phyloP scores from a whole-genome alignment of 2,888 invertebrate genomes.

The Pasiphila rectangulata region DNA sequence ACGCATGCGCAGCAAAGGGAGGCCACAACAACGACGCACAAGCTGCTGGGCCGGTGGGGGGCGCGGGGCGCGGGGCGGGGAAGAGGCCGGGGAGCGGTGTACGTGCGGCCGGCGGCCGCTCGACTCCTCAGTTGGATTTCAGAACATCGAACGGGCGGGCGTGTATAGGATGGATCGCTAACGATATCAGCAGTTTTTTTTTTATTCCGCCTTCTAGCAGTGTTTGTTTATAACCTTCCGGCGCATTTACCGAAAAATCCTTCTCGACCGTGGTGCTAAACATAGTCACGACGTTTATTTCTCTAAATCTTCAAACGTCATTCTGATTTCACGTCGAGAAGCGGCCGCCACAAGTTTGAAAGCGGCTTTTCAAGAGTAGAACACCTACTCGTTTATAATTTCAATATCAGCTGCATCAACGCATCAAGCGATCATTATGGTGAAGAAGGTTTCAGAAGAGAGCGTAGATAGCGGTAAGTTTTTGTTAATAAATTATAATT shows the following conservation, averaged over 20 bases:
- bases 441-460: conserved; percentile 81
- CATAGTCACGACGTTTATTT: conserved; percentile 59
- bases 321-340: conserved; percentile 79
- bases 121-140: conserved; percentile 74
- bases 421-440: conserved; percentile 74
- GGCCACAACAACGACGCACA: conserved; percentile 59
- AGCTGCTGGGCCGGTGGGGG: conserved; percentile 42
- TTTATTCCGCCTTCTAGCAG: conserved; percentile 80
- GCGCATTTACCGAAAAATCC: conserved; percentile 70
- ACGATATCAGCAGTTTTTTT: conserved; percentile 81
- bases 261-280: conserved; percentile 76
- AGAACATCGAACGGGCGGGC: conserved; percentile 80
- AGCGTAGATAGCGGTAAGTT: conserved; percentile 79
- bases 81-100: conserved; percentile 42
- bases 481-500: conserved; percentile 12
- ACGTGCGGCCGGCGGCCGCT: conserved; percentile 51
- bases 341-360: conserved; percentile 76
- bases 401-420: conserved; percentile 68
- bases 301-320: conserved; percentile 59
- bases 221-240: conserved; percentile 78
- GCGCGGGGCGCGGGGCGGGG: conserved; percentile 38
- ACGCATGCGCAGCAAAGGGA: conserved; percentile 69
- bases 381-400: conserved; percentile 69
- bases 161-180: conserved; percentile 80
- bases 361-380: conserved; percentile 79